Base-by-base conservation (phyloP, 1,140 invertebrate genomes). In the Cecropterus lyciades region DNA sequence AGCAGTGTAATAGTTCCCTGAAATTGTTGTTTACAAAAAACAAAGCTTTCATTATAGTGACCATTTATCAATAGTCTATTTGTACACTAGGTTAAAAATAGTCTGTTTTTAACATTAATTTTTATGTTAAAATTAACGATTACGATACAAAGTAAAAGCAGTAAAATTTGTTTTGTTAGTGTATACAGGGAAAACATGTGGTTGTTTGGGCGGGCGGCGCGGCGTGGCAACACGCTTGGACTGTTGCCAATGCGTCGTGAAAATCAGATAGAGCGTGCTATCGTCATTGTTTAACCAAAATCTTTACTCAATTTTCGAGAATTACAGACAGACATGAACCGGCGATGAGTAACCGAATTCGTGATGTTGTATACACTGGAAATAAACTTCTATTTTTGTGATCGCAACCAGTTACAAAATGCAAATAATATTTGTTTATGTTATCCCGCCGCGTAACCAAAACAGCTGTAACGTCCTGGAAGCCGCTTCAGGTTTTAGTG, bases 221-320 rank as follows among this genome's bases (percentile, higher is more conserved):
- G 70, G 71, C 81, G 76, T 79, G 70, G 79, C 69, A 79, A 77
- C 76, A 82, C 70, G 84, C 51, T 80, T 89, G 87, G 85, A 81
- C 51, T 64, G 20, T 5, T 45, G 87, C 87, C 87, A 87, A 87
- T 72, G 52, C 70, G 76, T 65, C 82, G 79, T 79, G 79, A 70
- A 80, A 80, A 76, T 77, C 66, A 64, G 72, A 80, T 68, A 76
- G 59, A 73, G 62, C 66, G 67, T 70, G 57, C 70, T 72, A 77
- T 71, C 72, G 69, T 82, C 79, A 84, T 85, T 83, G 80, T 85
- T 85, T 78, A 73, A 70, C 55, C 53, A 67, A 67, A 67, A 67
- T 59, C 55, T 63, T 65, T 70, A 69, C 69, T 69, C 56, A 73
- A 59, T 72, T 72, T 71, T 65, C 37, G 40, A 72, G 72, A 72